These are phyloP conservation scores for Sebastes steindachneri DNA, from an alignment of 2,797 vertebrate genomes.

Conservation along the genomic window DNA sequence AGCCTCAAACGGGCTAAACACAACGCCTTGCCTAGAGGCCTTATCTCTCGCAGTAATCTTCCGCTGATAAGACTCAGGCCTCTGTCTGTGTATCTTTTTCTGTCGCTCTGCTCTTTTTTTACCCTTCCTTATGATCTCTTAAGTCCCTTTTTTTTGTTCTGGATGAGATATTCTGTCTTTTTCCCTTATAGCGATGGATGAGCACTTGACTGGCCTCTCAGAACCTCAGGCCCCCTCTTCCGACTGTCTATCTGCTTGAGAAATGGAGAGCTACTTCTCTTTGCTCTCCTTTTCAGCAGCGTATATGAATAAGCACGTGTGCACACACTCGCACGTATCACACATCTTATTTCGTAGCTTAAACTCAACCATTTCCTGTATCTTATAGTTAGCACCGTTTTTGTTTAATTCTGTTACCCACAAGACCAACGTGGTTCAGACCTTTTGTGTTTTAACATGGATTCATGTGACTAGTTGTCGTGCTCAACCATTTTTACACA, in stretches of 20 bases:
- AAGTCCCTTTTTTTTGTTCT: slow-evolving; percentile 35
- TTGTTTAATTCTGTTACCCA: neutral
- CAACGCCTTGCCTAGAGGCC: slow-evolving; percentile 70
- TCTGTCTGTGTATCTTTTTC: slow-evolving; percentile 62
- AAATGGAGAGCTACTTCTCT: slow-evolving; percentile 20
- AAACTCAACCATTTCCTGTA: slow-evolving; percentile 6
- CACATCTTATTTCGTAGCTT: neutral
- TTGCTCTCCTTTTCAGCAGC: slow-evolving; percentile 5
- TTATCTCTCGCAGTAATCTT: slow-evolving; percentile 77
- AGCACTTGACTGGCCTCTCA: slow-evolving; percentile 47
- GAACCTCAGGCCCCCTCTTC: slow-evolving; percentile 37
- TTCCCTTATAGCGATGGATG: slow-evolving; percentile 13
- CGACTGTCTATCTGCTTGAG: slow-evolving; percentile 24
- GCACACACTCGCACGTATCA: neutral
- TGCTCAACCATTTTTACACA: slow-evolving; percentile 44
- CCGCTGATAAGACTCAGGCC: slow-evolving; percentile 73
- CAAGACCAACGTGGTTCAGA: neutral
- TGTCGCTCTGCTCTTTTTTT: slow-evolving; percentile 59
- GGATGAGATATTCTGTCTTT: slow-evolving; percentile 46
- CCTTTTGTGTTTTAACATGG: slow-evolving; percentile 14
- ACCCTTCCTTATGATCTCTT: slow-evolving; percentile 56
- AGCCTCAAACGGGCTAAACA: slow-evolving; percentile 76
- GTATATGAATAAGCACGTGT: neutral
- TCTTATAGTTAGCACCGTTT: slow-evolving; percentile 8
- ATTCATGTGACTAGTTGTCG: slow-evolving; percentile 5